Base-by-base conservation (phyloP, 1,140 invertebrate genomes). In the Procambarus virginalis region DNA sequence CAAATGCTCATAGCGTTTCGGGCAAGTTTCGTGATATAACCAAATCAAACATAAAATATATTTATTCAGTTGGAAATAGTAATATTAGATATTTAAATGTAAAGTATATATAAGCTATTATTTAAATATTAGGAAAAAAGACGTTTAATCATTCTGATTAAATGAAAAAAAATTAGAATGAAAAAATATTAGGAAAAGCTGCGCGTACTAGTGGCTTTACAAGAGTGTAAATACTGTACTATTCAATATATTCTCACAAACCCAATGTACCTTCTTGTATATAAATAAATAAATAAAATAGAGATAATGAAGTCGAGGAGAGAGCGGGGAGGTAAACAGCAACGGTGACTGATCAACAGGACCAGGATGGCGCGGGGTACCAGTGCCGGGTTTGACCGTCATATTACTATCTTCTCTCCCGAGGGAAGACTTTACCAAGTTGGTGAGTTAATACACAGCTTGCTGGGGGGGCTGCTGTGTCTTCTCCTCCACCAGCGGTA, bases 321-420 rank as follows among this genome's bases (percentile, higher is more conserved):
- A 8, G 68, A 20, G 14, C 68, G 68, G 0, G 68, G 5, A 68
- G 64, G 64, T 68, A 68, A 68, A 68, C 64, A 73, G 68, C 34
- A 6, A 73, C 68, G 3, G 68, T 73, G n/a, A 73, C 22, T 73
- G 68, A 34, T 20, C n/a, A 68, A 68, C 64, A 68, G 0, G 34
- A 4, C 3, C n/a, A 94, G 89, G 86, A 99, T 99, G 99, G 96
- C 98, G 93, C 95, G 99, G 93, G 99, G 98, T 94, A 99, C 97
- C 94, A 99, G 98, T 95, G 99, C 99, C 93, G 99, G 99, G 92
- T 99, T 99, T 95, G 99, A 99, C 95, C 97, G 99, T 93, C 98
- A 99, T 95, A 99, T 99, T 94, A 99, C 99, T 60, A 99, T 99
- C 93, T 99, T 99, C 95, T 99, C 99, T 17, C 99, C 99, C 0